Evolutionary conservation across 2,113 vertebrate species (phyloP).

Genomic region (Hystrix cristata): DNA sequence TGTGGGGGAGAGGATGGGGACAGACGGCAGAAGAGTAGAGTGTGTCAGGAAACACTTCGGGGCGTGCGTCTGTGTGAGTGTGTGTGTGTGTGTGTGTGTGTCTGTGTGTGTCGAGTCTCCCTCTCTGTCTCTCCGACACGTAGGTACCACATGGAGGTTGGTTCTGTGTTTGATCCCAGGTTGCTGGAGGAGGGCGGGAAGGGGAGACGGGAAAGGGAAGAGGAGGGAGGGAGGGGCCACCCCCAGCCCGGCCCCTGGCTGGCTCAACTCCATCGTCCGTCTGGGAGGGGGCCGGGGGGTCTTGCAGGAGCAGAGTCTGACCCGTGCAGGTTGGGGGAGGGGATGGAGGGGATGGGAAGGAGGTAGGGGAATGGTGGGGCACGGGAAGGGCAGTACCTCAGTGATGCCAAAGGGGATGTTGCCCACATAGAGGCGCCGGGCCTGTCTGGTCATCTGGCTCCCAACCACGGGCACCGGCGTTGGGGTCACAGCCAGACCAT

Average conservation of each 20-base stretch:
- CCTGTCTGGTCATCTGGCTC: slow-evolving; percentile 97
- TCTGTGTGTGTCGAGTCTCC: slow-evolving; percentile 69
- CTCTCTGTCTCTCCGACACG: slow-evolving; percentile 80
- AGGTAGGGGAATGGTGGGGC: neutral
- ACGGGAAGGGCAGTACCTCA: slow-evolving; percentile 88
- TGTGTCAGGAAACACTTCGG: slow-evolving; percentile 72
- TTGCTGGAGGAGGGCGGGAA: slow-evolving; percentile 60
- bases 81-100: slow-evolving; percentile 21
- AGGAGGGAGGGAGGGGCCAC: slow-evolving; percentile 79
- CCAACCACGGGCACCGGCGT: slow-evolving; percentile 96
- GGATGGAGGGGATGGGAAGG: slow-evolving; percentile 9
- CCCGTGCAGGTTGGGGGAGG: slow-evolving; percentile 80
- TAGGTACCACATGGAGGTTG: slow-evolving; percentile 43
- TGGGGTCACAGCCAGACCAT: slow-evolving; percentile 94
- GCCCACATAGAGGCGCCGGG: slow-evolving; percentile 95
- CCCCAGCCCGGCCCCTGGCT: slow-evolving; percentile 85
- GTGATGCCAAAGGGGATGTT: slow-evolving; percentile 97
- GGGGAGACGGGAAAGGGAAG: slow-evolving; percentile 72
- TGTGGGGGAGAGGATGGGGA: slow-evolving; percentile 68
- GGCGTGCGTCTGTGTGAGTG: slow-evolving; percentile 46
- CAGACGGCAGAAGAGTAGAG: slow-evolving; percentile 79
- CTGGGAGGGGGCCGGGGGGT: slow-evolving; percentile 84
- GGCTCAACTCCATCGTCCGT: slow-evolving; percentile 84
- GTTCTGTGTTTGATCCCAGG: slow-evolving; percentile 70
- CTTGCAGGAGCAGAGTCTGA: slow-evolving; percentile 82